Percentiles rank a stretch among this genome's conserved stretches.
Conservation (phyloP, 2,113 vertebrate genomes). For the Dasyornis broadbenti region DNA sequence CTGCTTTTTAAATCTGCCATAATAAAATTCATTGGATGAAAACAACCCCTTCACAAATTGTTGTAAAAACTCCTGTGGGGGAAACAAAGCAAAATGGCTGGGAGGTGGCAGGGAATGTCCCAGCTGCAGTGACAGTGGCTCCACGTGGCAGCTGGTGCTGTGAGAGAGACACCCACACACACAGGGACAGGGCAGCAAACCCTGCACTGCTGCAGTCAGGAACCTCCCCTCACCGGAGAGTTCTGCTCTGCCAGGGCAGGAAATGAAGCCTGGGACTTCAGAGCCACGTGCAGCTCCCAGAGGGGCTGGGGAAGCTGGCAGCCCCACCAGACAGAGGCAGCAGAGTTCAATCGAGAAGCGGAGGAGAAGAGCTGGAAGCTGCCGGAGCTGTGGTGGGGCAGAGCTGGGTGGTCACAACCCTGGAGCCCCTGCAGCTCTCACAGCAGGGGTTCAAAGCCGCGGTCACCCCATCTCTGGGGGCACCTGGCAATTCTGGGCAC, state of each 20-base stretch:
- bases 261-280: neutral
- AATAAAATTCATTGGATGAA: neutral
- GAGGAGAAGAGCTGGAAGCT: neutral
- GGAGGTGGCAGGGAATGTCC: neutral
- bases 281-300: neutral
- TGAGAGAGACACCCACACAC: neutral
- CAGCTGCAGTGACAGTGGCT: neutral
- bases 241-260: neutral
- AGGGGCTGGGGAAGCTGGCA: neutral
- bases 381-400: neutral
- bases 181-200: neutral
- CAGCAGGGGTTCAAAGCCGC: neutral
- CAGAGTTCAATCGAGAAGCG: neutral
- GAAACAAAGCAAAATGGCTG: neutral
- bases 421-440: neutral
- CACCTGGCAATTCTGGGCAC: neutral
- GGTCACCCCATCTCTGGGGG: neutral
- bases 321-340: rapidly evolving
- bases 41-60: neutral
- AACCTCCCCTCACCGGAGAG: neutral
- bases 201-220: neutral
- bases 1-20: neutral
- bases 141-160: neutral
- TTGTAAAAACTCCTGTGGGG: neutral
- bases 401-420: neutral